A percentile compares a stretch with the other conserved stretches of the same genome.
phyloP scores from a whole-genome alignment of 1,140 invertebrate genomes.

The Agrypnia vestita region DNA sequence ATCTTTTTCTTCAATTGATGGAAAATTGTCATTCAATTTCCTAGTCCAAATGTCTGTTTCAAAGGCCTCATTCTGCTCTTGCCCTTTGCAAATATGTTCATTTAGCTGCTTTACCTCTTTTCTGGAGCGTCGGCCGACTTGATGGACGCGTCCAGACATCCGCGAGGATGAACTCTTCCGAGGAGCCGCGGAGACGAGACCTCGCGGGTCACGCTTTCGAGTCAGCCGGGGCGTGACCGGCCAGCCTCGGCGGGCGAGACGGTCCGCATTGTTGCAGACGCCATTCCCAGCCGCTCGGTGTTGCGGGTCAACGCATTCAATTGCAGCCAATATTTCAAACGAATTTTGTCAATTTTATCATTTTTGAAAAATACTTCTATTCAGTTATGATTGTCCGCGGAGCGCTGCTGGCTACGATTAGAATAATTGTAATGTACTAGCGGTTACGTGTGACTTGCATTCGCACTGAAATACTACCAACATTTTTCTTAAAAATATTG shows the following conservation, averaged over 20 bases:
- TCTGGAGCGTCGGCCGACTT: not conserved
- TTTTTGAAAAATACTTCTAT: no score
- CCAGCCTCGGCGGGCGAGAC: constrained; percentile 1
- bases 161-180: not conserved
- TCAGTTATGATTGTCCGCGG: no score
- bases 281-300: not conserved
- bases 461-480: no score
- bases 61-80: no score
- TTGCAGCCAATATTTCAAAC: constrained; percentile 8
- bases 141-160: not conserved
- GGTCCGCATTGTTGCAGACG: not conserved
- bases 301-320: constrained; percentile 24
- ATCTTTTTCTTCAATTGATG: no score
- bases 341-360: no score
- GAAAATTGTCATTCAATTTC: no score
- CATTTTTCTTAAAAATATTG: no score
- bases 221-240: not conserved
- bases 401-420: no score
- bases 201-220: constrained; percentile 28
- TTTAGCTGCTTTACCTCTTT: not conserved
- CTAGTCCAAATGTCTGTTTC: no score
- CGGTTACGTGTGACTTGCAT: no score
- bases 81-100: not conserved
- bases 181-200: constrained; percentile 3
- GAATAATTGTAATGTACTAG: no score